Percentiles rank a stretch among this genome's conserved stretches.
These are phyloP conservation scores for Proterorhinus semilunaris DNA, from an alignment of 2,113 vertebrate genomes.

Conservation along the genomic window DNA sequence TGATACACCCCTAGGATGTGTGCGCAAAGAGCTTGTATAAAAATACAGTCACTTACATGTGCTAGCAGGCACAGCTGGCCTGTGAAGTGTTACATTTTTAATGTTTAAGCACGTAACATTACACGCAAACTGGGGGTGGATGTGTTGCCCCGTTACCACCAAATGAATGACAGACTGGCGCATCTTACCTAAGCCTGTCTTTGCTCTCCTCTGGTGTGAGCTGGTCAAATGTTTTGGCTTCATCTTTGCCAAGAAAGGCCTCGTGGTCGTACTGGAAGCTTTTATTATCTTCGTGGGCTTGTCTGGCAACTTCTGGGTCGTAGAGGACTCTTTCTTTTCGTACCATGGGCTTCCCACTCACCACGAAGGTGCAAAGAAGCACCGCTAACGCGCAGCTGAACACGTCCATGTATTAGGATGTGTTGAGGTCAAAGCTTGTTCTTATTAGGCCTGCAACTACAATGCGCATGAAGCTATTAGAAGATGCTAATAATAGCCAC, in stretches of 20 bases:
- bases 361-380: slow-evolving; percentile 59
- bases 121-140: slow-evolving; percentile 33
- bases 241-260: slow-evolving; percentile 94
- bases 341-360: slow-evolving; percentile 82
- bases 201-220: slow-evolving; percentile 92
- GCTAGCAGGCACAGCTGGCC: slow-evolving; percentile 40
- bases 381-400: slow-evolving; percentile 56
- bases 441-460: slow-evolving; percentile 24
- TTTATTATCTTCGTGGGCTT: slow-evolving; percentile 82
- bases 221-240: slow-evolving; percentile 94
- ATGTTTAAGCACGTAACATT: slow-evolving; percentile 23
- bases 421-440: slow-evolving; percentile 7
- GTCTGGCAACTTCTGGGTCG: slow-evolving; percentile 77
- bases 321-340: slow-evolving; percentile 85
- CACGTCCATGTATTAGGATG: slow-evolving; percentile 65
- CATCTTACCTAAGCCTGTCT: slow-evolving; percentile 86
- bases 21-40: slow-evolving; percentile 19
- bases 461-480: slow-evolving; percentile 4
- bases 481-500: slow-evolving; percentile 8
- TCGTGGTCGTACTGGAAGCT: slow-evolving; percentile 95
- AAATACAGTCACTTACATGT: slow-evolving; percentile 19
- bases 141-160: slow-evolving; percentile 20
- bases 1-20: slow-evolving; percentile 30
- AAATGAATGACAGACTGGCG: background rate
- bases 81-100: slow-evolving; percentile 39